phyloP scores from a whole-genome alignment of 2,113 vertebrate species.

The Centrocercus urophasianus region DNA sequence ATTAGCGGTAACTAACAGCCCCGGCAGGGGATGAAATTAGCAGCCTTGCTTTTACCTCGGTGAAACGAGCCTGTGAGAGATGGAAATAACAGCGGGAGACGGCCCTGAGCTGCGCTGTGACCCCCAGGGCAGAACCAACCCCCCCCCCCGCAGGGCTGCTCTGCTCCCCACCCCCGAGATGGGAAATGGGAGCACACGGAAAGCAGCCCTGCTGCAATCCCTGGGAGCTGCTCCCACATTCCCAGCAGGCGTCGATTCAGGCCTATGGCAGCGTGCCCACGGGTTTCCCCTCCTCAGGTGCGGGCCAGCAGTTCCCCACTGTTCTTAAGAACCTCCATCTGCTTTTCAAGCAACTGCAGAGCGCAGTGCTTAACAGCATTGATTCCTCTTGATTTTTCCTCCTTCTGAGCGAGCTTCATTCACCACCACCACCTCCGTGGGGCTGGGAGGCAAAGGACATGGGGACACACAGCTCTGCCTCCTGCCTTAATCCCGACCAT shows the following conservation, averaged over 20 bases:
- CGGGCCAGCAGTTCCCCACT: neutral
- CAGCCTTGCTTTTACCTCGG: neutral
- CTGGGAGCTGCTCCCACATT: neutral
- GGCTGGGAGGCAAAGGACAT: neutral
- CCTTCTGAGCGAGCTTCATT: neutral
- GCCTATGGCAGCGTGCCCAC: neutral
- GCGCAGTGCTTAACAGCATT: neutral
- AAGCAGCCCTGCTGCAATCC: rapidly evolving
- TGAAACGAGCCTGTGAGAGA: neutral
- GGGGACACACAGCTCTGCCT: neutral
- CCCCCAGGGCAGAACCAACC: neutral
- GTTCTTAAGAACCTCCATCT: neutral
- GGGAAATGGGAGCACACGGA: neutral
- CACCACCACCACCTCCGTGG: neutral
- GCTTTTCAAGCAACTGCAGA: neutral
- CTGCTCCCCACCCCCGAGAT: neutral
- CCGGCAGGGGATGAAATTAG: neutral
- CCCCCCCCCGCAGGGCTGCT: neutral
- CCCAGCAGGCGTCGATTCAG: neutral
- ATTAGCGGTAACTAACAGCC: neutral
- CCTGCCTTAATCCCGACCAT: neutral
- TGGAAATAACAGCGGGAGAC: neutral
- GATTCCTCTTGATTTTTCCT: neutral
- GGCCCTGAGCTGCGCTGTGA: neutral
- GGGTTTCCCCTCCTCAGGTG: neutral